phyloP scores from a whole-genome alignment of 2,797 vertebrate species.

The Cuniculus paca region DNA sequence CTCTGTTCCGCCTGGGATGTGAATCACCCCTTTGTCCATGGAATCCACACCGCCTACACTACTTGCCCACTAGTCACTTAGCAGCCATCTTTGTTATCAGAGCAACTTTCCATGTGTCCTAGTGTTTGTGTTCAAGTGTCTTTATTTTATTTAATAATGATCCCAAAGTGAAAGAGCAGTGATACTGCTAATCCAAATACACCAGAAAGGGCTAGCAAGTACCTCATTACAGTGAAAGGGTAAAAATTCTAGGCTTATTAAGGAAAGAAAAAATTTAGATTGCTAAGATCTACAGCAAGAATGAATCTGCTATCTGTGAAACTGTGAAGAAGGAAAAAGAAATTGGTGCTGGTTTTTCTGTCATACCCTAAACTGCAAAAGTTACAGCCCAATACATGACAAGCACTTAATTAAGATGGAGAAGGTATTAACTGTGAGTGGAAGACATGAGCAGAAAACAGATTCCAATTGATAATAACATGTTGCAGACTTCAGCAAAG shows the following conservation, averaged over 20 bases:
- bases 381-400: too few species aligned
- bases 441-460: not conserved
- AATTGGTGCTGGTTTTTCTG: not conserved
- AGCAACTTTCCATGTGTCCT: not conserved
- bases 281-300: not conserved
- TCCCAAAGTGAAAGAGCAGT: not conserved
- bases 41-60: not conserved
- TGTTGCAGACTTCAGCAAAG: not conserved
- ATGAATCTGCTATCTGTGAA: not conserved
- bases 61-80: not conserved
- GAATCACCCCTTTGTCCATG: not conserved
- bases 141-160: not conserved
- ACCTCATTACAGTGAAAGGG: not conserved
- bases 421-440: not conserved
- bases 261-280: not conserved
- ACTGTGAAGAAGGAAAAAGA: not conserved
- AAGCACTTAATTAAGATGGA: not conserved
- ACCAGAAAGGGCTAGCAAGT: not conserved
- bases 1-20: not conserved
- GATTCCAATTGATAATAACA: too few species aligned
- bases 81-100: not conserved
- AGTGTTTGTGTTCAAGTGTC: not conserved
- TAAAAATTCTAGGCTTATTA: not conserved
- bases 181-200: not conserved
- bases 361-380: not conserved